A percentile compares a stretch with the other conserved stretches of the same genome.
Evolutionary conservation across 2,113 vertebrate genomes (phyloP).

Genomic region (Falco punctatus): DNA sequence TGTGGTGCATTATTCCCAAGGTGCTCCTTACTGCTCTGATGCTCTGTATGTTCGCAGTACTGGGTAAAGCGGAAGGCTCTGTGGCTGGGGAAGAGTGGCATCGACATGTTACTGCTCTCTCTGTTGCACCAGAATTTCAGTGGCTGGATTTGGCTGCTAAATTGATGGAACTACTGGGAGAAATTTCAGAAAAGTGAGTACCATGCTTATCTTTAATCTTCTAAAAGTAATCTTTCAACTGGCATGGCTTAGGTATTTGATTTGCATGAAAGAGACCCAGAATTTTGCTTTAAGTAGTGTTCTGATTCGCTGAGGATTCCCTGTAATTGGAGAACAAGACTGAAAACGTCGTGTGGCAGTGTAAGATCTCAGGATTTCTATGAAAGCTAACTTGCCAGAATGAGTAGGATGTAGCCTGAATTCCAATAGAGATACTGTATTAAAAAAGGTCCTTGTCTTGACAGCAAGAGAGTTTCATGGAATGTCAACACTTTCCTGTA

Average conservation of each 20-base stretch:
- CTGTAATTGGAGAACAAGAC: neutral
- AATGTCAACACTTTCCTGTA: accelerated
- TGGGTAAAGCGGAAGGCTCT: slow-evolving; percentile 97
- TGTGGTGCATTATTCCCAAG: neutral
- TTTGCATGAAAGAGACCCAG: neutral
- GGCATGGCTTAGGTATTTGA: neutral
- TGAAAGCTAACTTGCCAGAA: neutral
- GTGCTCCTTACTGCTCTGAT: neutral
- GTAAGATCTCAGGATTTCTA: neutral
- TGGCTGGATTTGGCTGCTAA: slow-evolving; percentile 93
- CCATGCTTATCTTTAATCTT: neutral
- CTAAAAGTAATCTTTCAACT: neutral
- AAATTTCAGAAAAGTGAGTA: slow-evolving; percentile 93
- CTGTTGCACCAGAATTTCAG: slow-evolving; percentile 93
- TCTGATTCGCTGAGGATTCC: neutral
- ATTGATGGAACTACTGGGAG: slow-evolving; percentile 95
- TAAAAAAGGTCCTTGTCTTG: neutral
- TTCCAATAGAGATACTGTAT: neutral
- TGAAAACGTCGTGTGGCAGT: neutral
- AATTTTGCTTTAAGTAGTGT: neutral
- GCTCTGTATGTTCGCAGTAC: slow-evolving; percentile 77
- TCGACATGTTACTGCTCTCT: slow-evolving; percentile 93
- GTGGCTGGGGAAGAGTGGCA: slow-evolving; percentile 97
- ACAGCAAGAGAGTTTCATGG: neutral
- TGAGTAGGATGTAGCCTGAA: neutral